Conservation (phyloP, 2,797 vertebrate species). For the Otolemur crassicaudatus region DNA sequence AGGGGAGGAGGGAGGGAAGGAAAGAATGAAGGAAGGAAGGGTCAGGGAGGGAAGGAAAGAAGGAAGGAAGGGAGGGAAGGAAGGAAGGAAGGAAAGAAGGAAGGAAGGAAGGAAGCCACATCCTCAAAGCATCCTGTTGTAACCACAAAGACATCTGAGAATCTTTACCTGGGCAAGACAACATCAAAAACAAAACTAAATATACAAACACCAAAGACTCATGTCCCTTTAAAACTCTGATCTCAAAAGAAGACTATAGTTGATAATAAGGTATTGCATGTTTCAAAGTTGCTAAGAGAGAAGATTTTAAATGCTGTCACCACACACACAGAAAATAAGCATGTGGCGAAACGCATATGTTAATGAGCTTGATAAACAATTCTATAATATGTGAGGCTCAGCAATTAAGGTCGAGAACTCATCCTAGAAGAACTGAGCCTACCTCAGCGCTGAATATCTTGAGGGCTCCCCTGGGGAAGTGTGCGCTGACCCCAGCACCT, state of each 20-base stretch:
- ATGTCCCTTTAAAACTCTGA: no score
- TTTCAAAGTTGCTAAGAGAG: not conserved
- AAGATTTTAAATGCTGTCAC: not conserved
- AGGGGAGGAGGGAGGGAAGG: no score
- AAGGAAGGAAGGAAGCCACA: no score
- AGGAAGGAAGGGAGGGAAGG: no score
- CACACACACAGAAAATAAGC: not conserved
- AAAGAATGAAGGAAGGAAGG: no score
- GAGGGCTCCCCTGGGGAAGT: no score
- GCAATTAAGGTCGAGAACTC: no score
- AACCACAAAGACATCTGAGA: rapidly evolving
- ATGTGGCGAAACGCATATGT: not conserved
- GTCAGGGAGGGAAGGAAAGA: no score
- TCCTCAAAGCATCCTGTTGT: not conserved
- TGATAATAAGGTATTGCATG: rapidly evolving
- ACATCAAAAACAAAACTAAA: not conserved
- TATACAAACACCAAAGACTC: not conserved
- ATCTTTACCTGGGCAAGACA: not conserved
- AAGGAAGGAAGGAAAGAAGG: no score
- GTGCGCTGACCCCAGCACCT: no score
- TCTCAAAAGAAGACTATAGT: not conserved
- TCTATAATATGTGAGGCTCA: not conserved
- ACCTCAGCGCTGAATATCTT: no score
- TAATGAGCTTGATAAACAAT: not conserved
- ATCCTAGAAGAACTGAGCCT: no score